Conservation (phyloP, 2,797 vertebrate genomes). For the Rhadinocentrus ornatus region DNA sequence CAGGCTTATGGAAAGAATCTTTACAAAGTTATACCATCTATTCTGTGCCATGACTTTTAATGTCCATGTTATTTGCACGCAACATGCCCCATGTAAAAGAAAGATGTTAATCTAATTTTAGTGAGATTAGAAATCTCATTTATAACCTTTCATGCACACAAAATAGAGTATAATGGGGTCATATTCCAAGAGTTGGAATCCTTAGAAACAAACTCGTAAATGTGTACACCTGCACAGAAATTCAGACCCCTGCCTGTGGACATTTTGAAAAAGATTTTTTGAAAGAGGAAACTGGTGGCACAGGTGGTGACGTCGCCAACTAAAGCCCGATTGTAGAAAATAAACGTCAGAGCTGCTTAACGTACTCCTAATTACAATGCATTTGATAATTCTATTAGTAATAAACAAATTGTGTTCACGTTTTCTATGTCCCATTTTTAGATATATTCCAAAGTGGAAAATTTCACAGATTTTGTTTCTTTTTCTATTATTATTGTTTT, state of each 20-base stretch:
- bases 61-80: not conserved
- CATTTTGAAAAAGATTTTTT: not conserved
- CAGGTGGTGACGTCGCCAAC: not conserved
- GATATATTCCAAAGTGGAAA: not conserved
- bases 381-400: not conserved
- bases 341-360: not conserved
- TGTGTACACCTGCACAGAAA: not conserved
- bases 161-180: not conserved
- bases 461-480: not conserved
- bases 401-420: not conserved
- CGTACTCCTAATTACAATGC: not conserved
- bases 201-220: not conserved
- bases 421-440: not conserved
- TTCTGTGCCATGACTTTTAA: not conserved
- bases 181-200: not conserved
- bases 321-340: conserved; percentile 1
- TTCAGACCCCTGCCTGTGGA: not conserved
- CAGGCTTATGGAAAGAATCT: not conserved
- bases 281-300: not conserved
- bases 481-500: not conserved
- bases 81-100: not conserved
- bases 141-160: not conserved
- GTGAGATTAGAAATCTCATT: not conserved
- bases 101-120: not conserved
- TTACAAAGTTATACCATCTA: not conserved